phyloP scores from a whole-genome alignment of 1,140 invertebrate genomes.

The Papilio helenus region DNA sequence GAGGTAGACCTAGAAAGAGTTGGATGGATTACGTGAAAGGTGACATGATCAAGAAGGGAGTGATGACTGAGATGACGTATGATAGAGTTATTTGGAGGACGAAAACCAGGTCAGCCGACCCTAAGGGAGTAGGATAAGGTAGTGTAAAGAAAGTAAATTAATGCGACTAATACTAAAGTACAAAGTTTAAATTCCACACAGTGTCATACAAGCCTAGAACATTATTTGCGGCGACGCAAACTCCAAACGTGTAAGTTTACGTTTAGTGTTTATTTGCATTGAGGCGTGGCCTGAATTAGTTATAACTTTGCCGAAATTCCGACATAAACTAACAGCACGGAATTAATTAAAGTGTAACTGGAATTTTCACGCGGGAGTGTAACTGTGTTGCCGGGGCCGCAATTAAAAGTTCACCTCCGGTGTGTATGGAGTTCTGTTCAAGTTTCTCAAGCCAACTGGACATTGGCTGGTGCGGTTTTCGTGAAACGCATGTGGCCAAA shows the following conservation, averaged over 20 bases:
- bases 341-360: slow-evolving; percentile 75
- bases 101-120: no score
- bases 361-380: slow-evolving; percentile 61
- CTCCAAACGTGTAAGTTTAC: slow-evolving; percentile 30
- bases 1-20: no score
- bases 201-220: not conserved
- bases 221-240: slow-evolving; percentile 25
- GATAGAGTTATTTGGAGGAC: no score
- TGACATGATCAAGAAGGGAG: no score
- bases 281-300: slow-evolving; percentile 37
- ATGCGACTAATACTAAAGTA: not conserved
- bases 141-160: not conserved
- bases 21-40: no score
- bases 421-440: slow-evolving; percentile 3
- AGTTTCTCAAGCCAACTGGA: slow-evolving; percentile 1
- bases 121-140: not conserved
- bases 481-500: not conserved
- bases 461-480: slow-evolving; percentile 8
- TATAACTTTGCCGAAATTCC: slow-evolving; percentile 45
- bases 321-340: slow-evolving; percentile 55
- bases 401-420: slow-evolving; percentile 71
- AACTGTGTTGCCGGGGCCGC: slow-evolving; percentile 68
- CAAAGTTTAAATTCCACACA: not conserved
- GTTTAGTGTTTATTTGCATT: slow-evolving; percentile 33
- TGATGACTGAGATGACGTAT: no score